These are phyloP conservation scores for Listronotus bonariensis DNA, from an alignment of 1,140 invertebrate genomes.

Conservation along the genomic window DNA sequence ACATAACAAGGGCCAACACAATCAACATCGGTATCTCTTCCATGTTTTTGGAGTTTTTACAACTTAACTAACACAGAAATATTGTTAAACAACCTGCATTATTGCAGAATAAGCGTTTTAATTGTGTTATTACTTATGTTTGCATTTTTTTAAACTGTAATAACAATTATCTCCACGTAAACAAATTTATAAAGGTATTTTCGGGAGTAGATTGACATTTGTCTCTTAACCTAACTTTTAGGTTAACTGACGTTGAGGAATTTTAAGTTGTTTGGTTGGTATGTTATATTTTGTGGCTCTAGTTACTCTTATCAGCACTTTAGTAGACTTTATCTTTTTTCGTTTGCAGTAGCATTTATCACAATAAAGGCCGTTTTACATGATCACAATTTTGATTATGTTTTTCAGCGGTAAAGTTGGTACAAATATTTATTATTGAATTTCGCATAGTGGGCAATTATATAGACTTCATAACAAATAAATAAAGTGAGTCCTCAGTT, in stretches of 20 bases:
- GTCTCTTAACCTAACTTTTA: neutral
- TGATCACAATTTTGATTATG: too few species aligned
- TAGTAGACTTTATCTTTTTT: too few species aligned
- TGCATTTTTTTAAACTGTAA: neutral
- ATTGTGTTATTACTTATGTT: neutral
- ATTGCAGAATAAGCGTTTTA: neutral
- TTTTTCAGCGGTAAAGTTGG: too few species aligned
- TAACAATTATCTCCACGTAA: conserved; percentile 17
- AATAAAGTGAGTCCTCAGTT: too few species aligned
- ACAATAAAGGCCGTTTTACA: too few species aligned
- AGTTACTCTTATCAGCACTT: too few species aligned
- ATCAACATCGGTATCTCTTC: conserved; percentile 82
- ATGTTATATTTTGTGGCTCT: conserved; percentile 51
- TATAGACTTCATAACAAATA: too few species aligned
- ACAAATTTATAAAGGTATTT: conserved; percentile 4
- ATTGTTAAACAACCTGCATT: neutral
- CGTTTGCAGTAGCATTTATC: too few species aligned
- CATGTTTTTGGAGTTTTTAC: conserved; percentile 60
- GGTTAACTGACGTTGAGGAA: too few species aligned
- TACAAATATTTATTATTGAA: too few species aligned
- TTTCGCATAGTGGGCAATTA: too few species aligned
- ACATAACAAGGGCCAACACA: conserved; percentile 86
- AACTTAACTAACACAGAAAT: neutral
- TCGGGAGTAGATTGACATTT: neutral
- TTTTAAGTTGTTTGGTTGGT: conserved; percentile 87